Conservation (phyloP, 2,797 vertebrate genomes). For the Triplophysa bombifrons region DNA sequence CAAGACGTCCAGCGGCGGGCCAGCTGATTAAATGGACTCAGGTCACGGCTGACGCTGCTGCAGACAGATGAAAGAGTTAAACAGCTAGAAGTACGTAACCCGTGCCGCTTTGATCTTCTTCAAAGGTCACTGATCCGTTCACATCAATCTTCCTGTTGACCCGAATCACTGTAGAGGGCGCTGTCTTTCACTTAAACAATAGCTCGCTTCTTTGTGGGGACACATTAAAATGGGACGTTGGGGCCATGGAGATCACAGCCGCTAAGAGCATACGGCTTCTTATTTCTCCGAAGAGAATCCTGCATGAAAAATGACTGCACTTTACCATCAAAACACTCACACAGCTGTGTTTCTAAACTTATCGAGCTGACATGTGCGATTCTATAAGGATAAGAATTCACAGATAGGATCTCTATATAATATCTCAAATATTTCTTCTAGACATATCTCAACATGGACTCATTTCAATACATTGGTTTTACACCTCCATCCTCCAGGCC, state of each 20-base stretch:
- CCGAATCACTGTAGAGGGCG: constrained; percentile 49
- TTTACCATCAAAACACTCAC: too few relatives aligned
- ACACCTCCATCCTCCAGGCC: too few relatives aligned
- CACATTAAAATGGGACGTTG: constrained; percentile 17
- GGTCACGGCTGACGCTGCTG: constrained; percentile 65
- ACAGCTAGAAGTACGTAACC: constrained; percentile 67
- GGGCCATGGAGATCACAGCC: constrained; percentile 26
- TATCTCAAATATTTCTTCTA: too few relatives aligned
- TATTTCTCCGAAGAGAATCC: not conserved
- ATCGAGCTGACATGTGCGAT: too few relatives aligned
- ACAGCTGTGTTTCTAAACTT: too few relatives aligned
- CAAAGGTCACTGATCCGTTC: constrained; percentile 72
- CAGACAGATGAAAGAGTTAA: constrained; percentile 76
- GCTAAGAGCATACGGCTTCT: too few relatives aligned
- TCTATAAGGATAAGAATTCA: too few relatives aligned
- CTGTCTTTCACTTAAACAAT: constrained; percentile 34
- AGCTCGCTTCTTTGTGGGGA: constrained; percentile 29
- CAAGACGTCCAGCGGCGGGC: constrained; percentile 53
- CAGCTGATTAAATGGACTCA: constrained; percentile 64
- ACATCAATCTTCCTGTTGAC: constrained; percentile 68
- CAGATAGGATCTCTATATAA: too few relatives aligned
- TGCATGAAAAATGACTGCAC: not conserved
- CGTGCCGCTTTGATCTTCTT: constrained; percentile 78
- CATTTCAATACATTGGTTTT: too few relatives aligned
- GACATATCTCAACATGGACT: too few relatives aligned